Evolutionary conservation across 1,140 invertebrate species (phyloP).

Genomic region (Trachymyrmex cornetzi): DNA sequence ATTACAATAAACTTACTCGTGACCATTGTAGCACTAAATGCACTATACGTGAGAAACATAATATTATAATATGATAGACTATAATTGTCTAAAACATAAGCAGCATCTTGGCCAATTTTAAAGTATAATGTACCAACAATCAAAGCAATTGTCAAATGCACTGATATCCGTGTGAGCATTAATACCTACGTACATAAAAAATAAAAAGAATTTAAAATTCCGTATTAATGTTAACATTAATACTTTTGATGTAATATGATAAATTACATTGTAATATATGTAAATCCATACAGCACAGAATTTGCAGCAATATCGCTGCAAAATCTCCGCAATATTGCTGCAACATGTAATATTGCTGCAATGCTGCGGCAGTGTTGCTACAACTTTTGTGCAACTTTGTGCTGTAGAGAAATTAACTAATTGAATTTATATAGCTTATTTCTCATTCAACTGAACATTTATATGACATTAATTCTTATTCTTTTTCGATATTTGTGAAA

Average conservation of each 20-base stretch:
- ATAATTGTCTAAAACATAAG: conserved; percentile 91
- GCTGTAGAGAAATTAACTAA: too few species aligned
- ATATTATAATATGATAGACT: conserved; percentile 93
- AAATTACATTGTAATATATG: background rate
- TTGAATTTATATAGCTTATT: background rate
- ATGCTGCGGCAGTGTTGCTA: too few species aligned
- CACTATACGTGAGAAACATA: conserved; percentile 95
- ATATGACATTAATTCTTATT: background rate
- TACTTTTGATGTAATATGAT: background rate
- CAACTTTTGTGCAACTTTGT: too few species aligned
- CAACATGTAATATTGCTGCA: too few species aligned
- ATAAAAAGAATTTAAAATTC: background rate
- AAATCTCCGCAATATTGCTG: too few species aligned
- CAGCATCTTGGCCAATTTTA: conserved; percentile 93
- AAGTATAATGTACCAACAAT: conserved; percentile 93
- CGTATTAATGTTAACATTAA: background rate
- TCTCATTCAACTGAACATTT: background rate
- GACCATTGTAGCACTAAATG: conserved; percentile 94
- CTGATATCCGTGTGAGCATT: conserved; percentile 91
- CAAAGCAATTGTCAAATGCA: conserved; percentile 92
- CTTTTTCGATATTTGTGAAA: background rate
- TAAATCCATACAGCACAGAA: too few species aligned
- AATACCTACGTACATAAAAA: conserved; percentile 87
- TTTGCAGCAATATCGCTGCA: too few species aligned
- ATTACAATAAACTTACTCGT: conserved; percentile 91